Conservation (phyloP, 1,140 invertebrate species). For the Mya arenaria region DNA sequence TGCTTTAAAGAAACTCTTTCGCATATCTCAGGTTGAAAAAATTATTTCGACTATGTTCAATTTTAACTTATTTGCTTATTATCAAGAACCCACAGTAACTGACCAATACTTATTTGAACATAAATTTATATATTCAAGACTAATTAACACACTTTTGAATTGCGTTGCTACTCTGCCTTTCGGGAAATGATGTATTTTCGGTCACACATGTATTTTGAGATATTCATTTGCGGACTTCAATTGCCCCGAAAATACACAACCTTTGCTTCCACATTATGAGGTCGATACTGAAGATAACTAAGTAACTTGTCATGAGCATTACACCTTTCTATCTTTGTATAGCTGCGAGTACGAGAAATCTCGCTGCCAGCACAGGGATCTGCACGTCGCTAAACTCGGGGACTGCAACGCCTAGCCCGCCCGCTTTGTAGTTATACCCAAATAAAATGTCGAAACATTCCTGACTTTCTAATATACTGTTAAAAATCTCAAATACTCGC, state of each 20-base stretch:
- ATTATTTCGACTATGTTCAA: not conserved
- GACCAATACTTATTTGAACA: not conserved
- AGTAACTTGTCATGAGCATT: not conserved
- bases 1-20: not conserved
- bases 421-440: too few species aligned
- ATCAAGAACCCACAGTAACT: not conserved
- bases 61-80: not conserved
- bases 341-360: constrained; percentile 40
- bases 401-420: constrained; percentile 22
- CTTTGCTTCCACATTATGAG: not conserved
- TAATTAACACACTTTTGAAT: not conserved
- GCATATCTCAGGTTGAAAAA: not conserved
- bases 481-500: too few species aligned
- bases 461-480: too few species aligned
- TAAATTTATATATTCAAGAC: not conserved
- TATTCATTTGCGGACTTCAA: not conserved
- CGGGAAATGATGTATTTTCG: too few species aligned
- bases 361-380: constrained; percentile 19
- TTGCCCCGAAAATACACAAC: not conserved
- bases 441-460: too few species aligned
- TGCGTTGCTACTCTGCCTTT: too few species aligned
- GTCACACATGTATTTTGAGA: too few species aligned
- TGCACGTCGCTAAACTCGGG: constrained; percentile 24
- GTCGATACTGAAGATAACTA: not conserved
- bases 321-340: not conserved